Evolutionary conservation across 1,140 invertebrate species (phyloP).

Genomic region (Ceratosolen solmsi): DNA sequence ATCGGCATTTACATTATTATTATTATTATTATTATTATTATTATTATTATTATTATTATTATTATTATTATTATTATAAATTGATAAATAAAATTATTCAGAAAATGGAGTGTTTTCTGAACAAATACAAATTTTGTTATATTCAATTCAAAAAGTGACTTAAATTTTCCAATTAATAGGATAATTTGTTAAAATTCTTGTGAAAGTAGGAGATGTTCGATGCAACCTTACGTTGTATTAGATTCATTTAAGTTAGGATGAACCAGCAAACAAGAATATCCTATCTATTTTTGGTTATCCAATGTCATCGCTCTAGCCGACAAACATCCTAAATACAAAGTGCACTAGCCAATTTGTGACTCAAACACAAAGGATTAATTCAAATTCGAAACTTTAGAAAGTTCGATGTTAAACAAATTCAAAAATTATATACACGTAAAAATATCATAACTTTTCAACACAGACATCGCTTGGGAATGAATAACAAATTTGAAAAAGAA

Average conservation of each 20-base stretch:
- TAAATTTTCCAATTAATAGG: too few species aligned
- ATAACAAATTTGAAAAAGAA: background rate
- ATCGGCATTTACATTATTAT: too few species aligned
- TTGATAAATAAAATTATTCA: too few species aligned
- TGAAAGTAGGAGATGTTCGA: background rate
- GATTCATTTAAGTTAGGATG: constrained; percentile 52
- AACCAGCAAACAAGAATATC: constrained; percentile 54
- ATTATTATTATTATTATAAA: too few species aligned
- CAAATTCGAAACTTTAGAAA: background rate
- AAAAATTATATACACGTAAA: background rate
- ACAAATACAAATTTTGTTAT: too few species aligned
- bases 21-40: too few species aligned
- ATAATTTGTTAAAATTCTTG: background rate
- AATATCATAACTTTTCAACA: background rate
- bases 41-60: too few species aligned
- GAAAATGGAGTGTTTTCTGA: too few species aligned
- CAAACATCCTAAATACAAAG: constrained; percentile 45
- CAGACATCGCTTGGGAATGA: too few species aligned
- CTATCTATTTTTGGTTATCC: constrained; percentile 55
- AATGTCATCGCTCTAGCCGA: constrained; percentile 56
- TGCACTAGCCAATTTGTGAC: background rate
- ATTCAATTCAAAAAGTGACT: too few species aligned
- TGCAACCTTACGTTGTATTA: constrained; percentile 28
- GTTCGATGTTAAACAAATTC: background rate
- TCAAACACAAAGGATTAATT: constrained; percentile 29